Base-by-base conservation (phyloP, 2,888 invertebrate species). In the Tromatobia lineatoria region DNA sequence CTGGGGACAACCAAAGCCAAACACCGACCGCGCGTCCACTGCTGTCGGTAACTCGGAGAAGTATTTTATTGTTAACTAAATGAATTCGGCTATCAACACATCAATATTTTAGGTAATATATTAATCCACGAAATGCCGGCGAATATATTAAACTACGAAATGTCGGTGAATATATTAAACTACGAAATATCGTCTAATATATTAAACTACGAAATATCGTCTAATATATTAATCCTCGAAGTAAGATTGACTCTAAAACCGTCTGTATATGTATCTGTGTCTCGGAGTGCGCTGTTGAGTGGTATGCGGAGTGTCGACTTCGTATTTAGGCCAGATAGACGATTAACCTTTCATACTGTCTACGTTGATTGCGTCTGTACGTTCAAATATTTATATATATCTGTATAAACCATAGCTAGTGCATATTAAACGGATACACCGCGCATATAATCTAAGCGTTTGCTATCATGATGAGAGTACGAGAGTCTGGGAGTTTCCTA, bases 401-500 rank as follows among this genome's bases (percentile, higher is more conserved):
- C 23, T 25, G 13, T 67, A 47, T 23, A 25, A 20, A 38, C 42
- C 13, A 25, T 67, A 23, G 67, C 67, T 25, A 10, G 67, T 67
- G 25, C 25, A 67, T 67, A 64, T 67, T 45, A 67, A 67, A 67
- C 23, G 67, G 45, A 67, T 67, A 67, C 25, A 45, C 67, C 67
- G 15, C 23, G 45, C 47, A 45, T 25, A 67, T 67, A 67, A 66
- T 61, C 61, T 29, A n/a, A 23, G 15, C 42, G 11, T 13, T 45
- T 45, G 67, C 15, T 25, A 47, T 67, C 67, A 67, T 23, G 42
- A 67, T 13, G 67, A 67, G 47, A 8, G 11, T 38, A 64, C 42
- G 38, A 20, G 38, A 52, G 47, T 34, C 23, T 23, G 20, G n/a
- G 64, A 52, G 61, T 38, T 75, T 52, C 64, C 38, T 18, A 64